Evolutionary conservation across 2,888 invertebrate species (phyloP), one percentile per base, ranked within the genome.

Genomic region (Drosophila mercatorum): DNA sequence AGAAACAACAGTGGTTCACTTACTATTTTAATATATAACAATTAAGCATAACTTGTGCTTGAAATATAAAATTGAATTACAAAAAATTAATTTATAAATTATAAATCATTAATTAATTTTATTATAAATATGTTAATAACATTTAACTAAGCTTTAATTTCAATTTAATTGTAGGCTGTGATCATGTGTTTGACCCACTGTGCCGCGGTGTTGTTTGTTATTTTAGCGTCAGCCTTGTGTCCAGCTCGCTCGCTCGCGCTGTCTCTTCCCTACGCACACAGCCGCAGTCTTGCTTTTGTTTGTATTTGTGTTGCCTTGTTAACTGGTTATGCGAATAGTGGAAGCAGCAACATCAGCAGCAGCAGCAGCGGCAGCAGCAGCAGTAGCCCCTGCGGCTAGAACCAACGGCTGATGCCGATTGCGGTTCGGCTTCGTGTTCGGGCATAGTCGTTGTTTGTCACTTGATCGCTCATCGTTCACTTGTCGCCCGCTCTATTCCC

Each of bases 241-340:
- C 34, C 56, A 56, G 34, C 58, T 22, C 44, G 38, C 26, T 38
- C 44, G 14, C 52, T 49, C 59, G 43, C 68, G 51, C 57, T 62
- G 49, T 55, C 8, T 43, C 40, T 43, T 59, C 43, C 59, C 59
- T 36, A 40, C 53, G 46, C 53, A 43, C 34, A 40, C 46, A 49
- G 14, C 14, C 17, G 34, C 55, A 34, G 6, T 6, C 31, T 5
- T 6, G 31, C 6, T 8, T 12, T 31, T 22, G 41, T 36, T 66
- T 66, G 28, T n/a, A 5, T 12, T n/a, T 28, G 41, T 49, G 68
- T 66, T 80, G 71, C 65, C 68, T 73, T 86, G 84, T 73, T 86
- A 84, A 89, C 89, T 84, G 89, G 84, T 89, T 89, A 83, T 80
- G 82, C 79, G 84, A 83, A 87, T 83, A 77, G 67, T 67, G 55